Evolutionary conservation across 2,113 vertebrate species (phyloP), one percentile per base, ranked within the genome.

Genomic region (Nycticebus coucang): DNA sequence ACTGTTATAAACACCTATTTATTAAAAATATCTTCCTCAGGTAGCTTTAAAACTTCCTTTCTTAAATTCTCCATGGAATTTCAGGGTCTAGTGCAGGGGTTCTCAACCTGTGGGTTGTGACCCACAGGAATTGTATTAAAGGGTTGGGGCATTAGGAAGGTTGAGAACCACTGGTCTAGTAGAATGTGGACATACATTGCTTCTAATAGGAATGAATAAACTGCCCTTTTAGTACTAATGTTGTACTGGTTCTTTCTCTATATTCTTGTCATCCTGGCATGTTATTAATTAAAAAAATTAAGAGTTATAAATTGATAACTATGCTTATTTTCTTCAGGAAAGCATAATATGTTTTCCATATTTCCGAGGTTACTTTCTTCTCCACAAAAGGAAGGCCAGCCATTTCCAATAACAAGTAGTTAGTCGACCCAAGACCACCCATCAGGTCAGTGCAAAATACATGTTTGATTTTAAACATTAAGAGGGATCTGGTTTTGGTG

Each of bases 381-480:
- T 64, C 7, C 69, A 37, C 21, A 28, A 17, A 86, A 69, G 18
- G 10, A 15, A 85, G 24, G 17, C 1, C 28, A 64, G 18, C 4
- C 17, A 53, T 91, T 79, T 69, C 68, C 19, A 57, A 1, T 66
- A 78, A 62, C 21, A 69, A 37, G 17, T 33, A 50, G 14, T 28
- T 77, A 14, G 10, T 59, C 35, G 22, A 19, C 74, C 28, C 66
- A 72, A 84, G 72, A 33, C 1, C n/a, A 35, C 37, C 45, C 60
- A 71, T 19, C 18, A 66, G 18, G 41, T 68, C 62, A 62, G 30
- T 68, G 37, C 55, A 64, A 91, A 88, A 95, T 87, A 59, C 12
- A 22, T 88, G 18, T 93, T 93, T 88, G 12, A 72, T 88, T 74
- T 66, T 87, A 81, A 92, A 74, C 18, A 50, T 87, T 41, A 85